phyloP scores from a whole-genome alignment of 2,888 invertebrate genomes.

The Gortyna flavago region DNA sequence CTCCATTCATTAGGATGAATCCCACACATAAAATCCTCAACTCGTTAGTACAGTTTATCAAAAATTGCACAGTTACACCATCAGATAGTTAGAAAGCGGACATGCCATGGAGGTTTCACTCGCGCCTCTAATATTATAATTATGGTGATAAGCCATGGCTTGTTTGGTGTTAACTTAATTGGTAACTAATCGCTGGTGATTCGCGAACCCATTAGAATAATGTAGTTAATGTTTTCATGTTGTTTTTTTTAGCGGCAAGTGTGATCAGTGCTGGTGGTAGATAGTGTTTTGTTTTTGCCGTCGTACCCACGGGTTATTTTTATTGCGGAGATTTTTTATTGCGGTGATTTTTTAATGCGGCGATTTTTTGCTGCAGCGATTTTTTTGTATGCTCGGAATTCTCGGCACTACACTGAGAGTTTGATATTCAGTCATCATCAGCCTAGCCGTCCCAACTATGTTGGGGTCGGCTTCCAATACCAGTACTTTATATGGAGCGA shows the following conservation, averaged over 20 bases:
- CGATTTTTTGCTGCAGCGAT: no score
- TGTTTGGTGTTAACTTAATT: slow-evolving; percentile 63
- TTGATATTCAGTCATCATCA: no score
- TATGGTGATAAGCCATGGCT: slow-evolving; percentile 57
- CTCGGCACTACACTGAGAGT: no score
- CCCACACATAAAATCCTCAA: slow-evolving; percentile 8
- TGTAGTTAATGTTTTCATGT: slow-evolving; percentile 58
- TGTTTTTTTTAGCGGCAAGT: slow-evolving; percentile 19
- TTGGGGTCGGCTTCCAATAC: background rate
- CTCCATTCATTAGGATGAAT: slow-evolving; percentile 24
- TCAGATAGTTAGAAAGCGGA: slow-evolving; percentile 70
- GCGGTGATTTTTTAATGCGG: no score
- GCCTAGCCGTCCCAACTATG: background rate
- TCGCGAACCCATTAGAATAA: slow-evolving; percentile 59
- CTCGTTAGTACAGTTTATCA: slow-evolving; percentile 60
- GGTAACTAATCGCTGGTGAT: slow-evolving; percentile 59
- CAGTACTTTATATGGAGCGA: background rate
- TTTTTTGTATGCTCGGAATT: no score
- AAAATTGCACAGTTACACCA: slow-evolving; percentile 69
- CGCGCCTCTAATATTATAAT: slow-evolving; percentile 60
- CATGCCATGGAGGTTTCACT: slow-evolving; percentile 60
- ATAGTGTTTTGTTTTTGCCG: no score
- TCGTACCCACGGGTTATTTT: no score
- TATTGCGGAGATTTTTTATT: no score
- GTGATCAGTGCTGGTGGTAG: background rate